A percentile compares a stretch with the other conserved stretches of the same genome.
Conservation (phyloP, 2,113 vertebrate genomes). For the Anser cygnoides region DNA sequence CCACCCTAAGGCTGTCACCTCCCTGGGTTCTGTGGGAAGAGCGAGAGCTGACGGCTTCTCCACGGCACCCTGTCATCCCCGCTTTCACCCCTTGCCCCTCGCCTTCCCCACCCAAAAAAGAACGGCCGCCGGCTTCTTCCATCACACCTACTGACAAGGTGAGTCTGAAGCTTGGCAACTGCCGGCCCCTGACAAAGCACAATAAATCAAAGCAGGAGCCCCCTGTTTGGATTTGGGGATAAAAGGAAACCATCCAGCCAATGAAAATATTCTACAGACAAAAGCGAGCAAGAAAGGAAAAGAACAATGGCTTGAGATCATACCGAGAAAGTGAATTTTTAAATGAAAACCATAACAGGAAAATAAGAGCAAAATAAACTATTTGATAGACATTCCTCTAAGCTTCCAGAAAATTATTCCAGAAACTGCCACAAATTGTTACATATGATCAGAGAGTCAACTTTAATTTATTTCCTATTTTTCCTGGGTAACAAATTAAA, state of each 20-base stretch:
- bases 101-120: not conserved
- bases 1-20: not conserved
- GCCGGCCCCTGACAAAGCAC: not conserved
- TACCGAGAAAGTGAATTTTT: not conserved
- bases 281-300: not conserved
- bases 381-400: not conserved
- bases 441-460: not conserved
- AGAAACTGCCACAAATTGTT: not conserved
- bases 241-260: not conserved
- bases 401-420: not conserved
- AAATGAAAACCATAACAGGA: not conserved
- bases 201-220: not conserved
- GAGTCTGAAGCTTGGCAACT: not conserved
- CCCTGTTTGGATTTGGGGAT: not conserved
- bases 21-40: not conserved
- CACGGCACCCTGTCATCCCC: not conserved
- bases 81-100: not conserved
- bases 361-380: not conserved
- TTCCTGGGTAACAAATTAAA: not conserved
- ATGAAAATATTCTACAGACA: not conserved
- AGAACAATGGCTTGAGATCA: not conserved
- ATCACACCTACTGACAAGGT: conserved; percentile 3
- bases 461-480: not conserved
- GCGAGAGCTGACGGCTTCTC: not conserved
- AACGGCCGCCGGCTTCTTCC: not conserved